Conservation (phyloP, 2,888 invertebrate genomes). For the Lithophane semibrunnea region DNA sequence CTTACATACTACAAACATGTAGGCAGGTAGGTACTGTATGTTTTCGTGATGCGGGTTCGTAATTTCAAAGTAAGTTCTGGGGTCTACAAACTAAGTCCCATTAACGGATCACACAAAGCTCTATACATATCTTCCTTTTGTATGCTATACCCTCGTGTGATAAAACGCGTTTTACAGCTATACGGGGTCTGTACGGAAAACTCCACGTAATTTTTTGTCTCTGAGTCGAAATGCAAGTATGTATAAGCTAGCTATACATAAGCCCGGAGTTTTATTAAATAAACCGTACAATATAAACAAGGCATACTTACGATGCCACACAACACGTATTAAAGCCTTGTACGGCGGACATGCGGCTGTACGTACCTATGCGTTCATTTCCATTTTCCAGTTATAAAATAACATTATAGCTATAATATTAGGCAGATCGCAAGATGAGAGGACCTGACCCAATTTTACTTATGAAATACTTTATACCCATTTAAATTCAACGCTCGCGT, state of each 20-base stretch:
- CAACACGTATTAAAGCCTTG: not conserved
- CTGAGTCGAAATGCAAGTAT: conserved; percentile 6
- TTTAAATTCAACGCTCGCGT: conserved; percentile 43
- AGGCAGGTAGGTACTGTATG: not conserved
- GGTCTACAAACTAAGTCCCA: conserved; percentile 25
- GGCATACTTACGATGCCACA: not conserved
- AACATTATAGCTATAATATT: not conserved
- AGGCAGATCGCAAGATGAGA: conserved; percentile 3
- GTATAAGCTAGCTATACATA: not conserved
- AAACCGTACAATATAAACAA: not conserved
- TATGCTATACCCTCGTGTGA: conserved; percentile 13
- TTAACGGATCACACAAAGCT: conserved; percentile 40
- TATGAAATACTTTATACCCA: conserved; percentile 31
- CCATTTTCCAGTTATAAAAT: not conserved
- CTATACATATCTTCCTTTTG: conserved; percentile 17
- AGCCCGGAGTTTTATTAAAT: not conserved
- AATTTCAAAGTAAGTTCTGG: conserved; percentile 34
- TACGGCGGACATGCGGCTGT: not conserved
- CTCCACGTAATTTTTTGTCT: conserved; percentile 20
- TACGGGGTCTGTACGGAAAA: conserved; percentile 15
- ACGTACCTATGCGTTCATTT: not conserved
- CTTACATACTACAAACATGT: not conserved
- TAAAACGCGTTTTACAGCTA: conserved; percentile 42
- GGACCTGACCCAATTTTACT: conserved; percentile 30
- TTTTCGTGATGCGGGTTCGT: conserved; percentile 24